Base-by-base conservation (phyloP, 2,797 vertebrate genomes). In the Morus bassanus region DNA sequence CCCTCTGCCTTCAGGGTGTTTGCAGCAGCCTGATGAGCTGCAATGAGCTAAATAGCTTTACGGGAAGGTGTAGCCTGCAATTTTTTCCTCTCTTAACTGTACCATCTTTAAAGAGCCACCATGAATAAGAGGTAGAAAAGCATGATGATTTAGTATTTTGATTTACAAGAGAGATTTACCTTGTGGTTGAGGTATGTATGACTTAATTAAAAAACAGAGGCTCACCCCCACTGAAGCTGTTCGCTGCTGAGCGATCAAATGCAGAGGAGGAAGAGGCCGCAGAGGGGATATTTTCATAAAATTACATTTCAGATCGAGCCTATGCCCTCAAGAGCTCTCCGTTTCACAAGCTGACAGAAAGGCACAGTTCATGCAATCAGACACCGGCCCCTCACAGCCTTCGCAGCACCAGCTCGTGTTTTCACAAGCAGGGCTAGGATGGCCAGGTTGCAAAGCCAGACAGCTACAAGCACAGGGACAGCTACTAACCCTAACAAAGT, bases 121-220 rank as follows among this genome's bases (percentile, higher is more conserved):
- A 25, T 7, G 31, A 92, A 59, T 50, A 72, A 86, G 78, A 89
- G 50, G 75, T 35, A 27, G 68, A 91, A 91, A 68, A 85, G 69
- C 64, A 73, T n/a, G 65, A 65, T 30, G 43, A 94, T 88, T 91
- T 70, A 60, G n/a, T 76, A 51, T 37, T 60, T 87, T 80, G 85
- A 96, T 92, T 93, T 95, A 85, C 90, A 75, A 74, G 60, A 68
- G 53, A 70, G 72, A 93, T 85, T 72, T 79, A 24, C 56, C 39
- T 64, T 74, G 90, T 70, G 91, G 85, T 46, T 82, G 77, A 93
- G 84, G 86, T 68, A 77, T 43, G 57, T 41, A 43, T 17, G 60
- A 76, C 74, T 96, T 93, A 89, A 94, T 95, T 91, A 95, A 94
- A 88, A 79, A 82, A 76, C 54, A 72, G 84, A 82, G 37, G 64